A percentile compares a stretch with the other conserved stretches of the same genome.
Evolutionary conservation across 2,888 invertebrate species (phyloP).

Genomic region (Cheilosia variabilis): DNA sequence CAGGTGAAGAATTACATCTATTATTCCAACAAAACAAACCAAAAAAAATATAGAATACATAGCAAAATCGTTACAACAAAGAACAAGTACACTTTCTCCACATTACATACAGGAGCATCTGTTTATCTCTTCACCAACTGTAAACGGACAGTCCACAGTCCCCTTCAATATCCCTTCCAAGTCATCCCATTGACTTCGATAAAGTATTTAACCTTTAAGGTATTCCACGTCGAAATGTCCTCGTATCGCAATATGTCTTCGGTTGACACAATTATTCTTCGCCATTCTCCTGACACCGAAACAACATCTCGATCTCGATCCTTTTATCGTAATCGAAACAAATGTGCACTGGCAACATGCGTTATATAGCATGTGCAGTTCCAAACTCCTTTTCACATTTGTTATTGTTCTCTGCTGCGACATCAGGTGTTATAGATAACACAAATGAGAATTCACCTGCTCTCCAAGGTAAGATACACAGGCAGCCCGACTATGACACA

Average conservation of each 20-base stretch:
- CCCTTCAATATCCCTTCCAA: conserved; percentile 13
- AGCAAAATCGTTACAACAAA: no score
- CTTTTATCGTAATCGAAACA: conserved; percentile 74
- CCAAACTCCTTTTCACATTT: conserved; percentile 52
- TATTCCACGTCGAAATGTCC: conserved; percentile 61
- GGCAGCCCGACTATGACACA: conserved; percentile 35
- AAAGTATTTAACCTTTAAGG: conserved; percentile 55
- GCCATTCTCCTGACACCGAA: conserved; percentile 16
- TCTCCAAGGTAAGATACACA: background rate
- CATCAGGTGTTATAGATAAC: conserved; percentile 73
- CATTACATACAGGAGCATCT: conserved; percentile 12
- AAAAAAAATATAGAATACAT: no score
- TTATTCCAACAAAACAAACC: no score
- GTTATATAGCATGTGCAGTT: conserved; percentile 69
- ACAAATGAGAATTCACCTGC: conserved; percentile 69
- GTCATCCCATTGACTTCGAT: conserved; percentile 34
- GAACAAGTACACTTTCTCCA: no score
- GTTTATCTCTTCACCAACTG: conserved; percentile 1
- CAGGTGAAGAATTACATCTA: no score
- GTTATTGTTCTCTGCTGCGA: conserved; percentile 43
- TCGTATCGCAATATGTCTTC: conserved; percentile 63
- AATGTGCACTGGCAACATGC: conserved; percentile 74
- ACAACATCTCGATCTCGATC: conserved; percentile 44
- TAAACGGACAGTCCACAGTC: background rate
- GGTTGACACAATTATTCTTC: conserved; percentile 68